Conservation (phyloP, 2,113 vertebrate genomes). For the Corvus cornix region DNA sequence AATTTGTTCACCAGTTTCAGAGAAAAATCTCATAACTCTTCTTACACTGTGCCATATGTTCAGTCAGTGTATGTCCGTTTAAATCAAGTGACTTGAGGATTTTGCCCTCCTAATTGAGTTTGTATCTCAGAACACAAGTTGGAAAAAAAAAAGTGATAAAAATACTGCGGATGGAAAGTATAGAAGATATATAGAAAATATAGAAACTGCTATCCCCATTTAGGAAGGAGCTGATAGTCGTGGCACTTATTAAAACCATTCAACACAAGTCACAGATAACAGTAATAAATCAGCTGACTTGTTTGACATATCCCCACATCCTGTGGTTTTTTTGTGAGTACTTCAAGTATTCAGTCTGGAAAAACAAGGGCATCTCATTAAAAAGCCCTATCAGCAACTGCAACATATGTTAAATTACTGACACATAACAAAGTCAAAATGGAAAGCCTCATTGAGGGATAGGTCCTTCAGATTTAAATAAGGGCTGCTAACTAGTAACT, state of each 20-base stretch:
- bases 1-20: background rate
- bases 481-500: background rate
- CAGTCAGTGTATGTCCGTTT: background rate
- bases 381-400: background rate
- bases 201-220: background rate
- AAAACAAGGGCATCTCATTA: background rate
- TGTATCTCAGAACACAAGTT: background rate
- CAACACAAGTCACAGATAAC: background rate
- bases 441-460: background rate
- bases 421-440: background rate
- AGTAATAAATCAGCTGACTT: background rate
- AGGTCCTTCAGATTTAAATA: background rate
- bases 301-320: background rate
- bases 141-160: background rate
- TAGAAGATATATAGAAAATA: no score
- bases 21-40: background rate
- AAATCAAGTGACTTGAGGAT: background rate
- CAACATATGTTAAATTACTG: background rate
- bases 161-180: background rate
- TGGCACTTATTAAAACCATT: conserved; percentile 5
- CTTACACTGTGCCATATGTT: background rate
- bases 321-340: background rate
- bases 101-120: background rate
- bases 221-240: background rate
- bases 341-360: background rate